phyloP scores from a whole-genome alignment of 2,888 invertebrate genomes.

The Parelbella ahira region DNA sequence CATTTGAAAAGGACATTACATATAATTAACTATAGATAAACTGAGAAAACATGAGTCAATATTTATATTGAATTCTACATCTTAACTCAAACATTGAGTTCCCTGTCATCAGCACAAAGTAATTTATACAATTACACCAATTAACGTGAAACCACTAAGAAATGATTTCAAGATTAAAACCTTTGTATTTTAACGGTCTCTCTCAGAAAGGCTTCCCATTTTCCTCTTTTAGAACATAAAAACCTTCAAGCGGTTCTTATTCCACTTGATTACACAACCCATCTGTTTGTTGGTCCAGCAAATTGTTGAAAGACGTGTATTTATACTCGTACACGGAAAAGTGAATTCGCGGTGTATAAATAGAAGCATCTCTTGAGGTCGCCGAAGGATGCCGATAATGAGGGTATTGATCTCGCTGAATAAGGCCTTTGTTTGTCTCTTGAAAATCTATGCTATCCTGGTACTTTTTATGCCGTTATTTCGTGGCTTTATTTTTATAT shows the following conservation, averaged over 20 bases:
- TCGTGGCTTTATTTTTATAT: too few species aligned
- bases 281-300: constrained; percentile 19
- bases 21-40: too few species aligned
- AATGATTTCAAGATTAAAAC: too few species aligned
- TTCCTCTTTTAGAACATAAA: constrained; percentile 7
- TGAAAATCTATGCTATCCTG: not conserved
- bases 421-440: not conserved
- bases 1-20: too few species aligned
- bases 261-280: constrained; percentile 15
- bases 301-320: constrained; percentile 14
- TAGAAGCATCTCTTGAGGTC: not conserved
- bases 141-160: too few species aligned
- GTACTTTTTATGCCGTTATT: constrained; percentile 1
- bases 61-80: too few species aligned
- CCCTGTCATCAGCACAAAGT: too few species aligned
- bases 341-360: constrained; percentile 2
- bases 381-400: not conserved
- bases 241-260: constrained; percentile 13
- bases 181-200: not conserved
- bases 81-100: too few species aligned
- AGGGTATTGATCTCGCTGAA: constrained; percentile 7
- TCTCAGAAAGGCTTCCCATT: not conserved
- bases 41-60: too few species aligned
- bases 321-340: constrained; percentile 3
- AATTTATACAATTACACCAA: too few species aligned